Conservation (phyloP, 1,140 invertebrate species). For the Mercenaria mercenaria region DNA sequence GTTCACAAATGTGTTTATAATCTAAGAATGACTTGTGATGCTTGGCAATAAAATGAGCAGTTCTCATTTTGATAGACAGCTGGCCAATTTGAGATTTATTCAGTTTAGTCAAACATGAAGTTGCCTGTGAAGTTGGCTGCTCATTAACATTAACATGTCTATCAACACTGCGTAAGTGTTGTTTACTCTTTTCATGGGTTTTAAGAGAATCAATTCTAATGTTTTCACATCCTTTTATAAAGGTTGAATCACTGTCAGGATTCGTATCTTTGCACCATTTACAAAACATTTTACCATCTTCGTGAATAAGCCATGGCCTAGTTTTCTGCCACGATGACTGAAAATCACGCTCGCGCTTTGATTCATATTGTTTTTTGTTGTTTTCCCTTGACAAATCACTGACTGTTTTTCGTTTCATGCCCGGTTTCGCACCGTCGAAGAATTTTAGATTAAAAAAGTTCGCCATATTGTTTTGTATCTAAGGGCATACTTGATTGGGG, state of each 20-base stretch:
- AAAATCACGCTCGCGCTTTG: conserved; percentile 18
- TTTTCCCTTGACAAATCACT: not conserved
- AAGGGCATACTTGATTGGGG: not conserved
- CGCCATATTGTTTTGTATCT: too few relatives aligned
- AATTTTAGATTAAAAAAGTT: not conserved
- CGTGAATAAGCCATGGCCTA: conserved; percentile 20
- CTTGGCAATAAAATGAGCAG: conserved; percentile 34
- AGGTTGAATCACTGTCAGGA: not conserved
- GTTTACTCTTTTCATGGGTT: conserved; percentile 33
- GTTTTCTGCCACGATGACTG: not conserved
- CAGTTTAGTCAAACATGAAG: not conserved
- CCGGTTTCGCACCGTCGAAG: conserved; percentile 26
- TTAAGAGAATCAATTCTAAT: conserved; percentile 34
- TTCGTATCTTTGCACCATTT: not conserved
- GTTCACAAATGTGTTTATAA: not conserved
- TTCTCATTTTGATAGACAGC: conserved; percentile 5
- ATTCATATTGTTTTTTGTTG: conserved; percentile 34
- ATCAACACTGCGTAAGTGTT: not conserved
- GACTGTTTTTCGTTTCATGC: not conserved
- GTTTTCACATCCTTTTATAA: conserved; percentile 26
- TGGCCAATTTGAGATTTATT: not conserved
- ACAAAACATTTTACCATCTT: conserved; percentile 42
- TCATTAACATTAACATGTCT: not conserved
- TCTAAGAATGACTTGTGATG: not conserved
- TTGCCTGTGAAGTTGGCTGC: not conserved